Conservation (phyloP, 2,797 vertebrate species). For the Centropyge bicolor region DNA sequence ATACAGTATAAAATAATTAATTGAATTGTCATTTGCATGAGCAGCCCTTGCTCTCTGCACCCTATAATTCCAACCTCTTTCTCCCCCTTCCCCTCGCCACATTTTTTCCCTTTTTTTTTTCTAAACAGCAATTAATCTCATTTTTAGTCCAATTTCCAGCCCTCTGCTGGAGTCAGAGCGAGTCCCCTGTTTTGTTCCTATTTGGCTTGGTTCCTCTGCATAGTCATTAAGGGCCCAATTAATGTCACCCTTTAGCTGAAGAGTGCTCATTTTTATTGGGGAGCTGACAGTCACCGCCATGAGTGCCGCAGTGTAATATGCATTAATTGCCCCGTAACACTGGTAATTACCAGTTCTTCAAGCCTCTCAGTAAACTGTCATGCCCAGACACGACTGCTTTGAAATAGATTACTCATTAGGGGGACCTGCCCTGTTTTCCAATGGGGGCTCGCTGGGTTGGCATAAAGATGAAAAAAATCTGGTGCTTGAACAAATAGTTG, state of each 20-base stretch:
- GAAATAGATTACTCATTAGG: constrained; percentile 99
- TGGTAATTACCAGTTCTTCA: constrained; percentile 99
- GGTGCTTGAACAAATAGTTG: constrained; percentile 99
- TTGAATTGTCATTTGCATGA: constrained; percentile 98
- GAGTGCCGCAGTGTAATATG: constrained; percentile 99
- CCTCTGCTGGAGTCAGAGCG: constrained; percentile 99
- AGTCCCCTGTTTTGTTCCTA: constrained; percentile 99
- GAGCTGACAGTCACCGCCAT: constrained; percentile 99
- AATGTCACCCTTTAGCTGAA: constrained; percentile 99
- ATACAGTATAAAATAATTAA: constrained; percentile 85
- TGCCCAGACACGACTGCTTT: constrained; percentile 99
- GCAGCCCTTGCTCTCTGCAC: constrained; percentile 96
- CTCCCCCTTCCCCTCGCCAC: constrained; percentile 94
- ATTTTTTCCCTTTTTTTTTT: constrained; percentile 94
- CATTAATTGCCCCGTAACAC: constrained; percentile 99
- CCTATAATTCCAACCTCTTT: constrained; percentile 99
- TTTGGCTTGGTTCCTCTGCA: constrained; percentile 99
- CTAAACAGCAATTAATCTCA: constrained; percentile 99
- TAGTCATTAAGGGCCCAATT: constrained; percentile 99
- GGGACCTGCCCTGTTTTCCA: constrained; percentile 99
- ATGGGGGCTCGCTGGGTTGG: constrained; percentile 93
- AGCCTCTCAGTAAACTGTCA: constrained; percentile 99
- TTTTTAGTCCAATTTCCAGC: constrained; percentile 99
- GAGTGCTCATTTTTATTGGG: constrained; percentile 99
- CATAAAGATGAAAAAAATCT: constrained; percentile 90